Conservation (phyloP, 2,888 invertebrate genomes). For the Aethes cnicana region DNA sequence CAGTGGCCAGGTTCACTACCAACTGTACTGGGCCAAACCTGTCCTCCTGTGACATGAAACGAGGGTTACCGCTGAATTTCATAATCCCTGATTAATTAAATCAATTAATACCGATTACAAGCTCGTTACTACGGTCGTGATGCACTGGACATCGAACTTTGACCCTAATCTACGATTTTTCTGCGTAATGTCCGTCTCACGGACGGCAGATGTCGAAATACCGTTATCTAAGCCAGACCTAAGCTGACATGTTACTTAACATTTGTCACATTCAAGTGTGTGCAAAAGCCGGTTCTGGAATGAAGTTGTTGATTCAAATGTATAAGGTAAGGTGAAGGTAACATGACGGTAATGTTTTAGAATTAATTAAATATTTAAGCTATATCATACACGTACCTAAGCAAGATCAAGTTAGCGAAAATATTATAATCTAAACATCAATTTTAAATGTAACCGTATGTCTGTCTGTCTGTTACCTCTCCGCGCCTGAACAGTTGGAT, state of each 20-base stretch:
- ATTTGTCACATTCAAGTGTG: slow-evolving; percentile 12
- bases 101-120: slow-evolving; percentile 10
- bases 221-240: slow-evolving; percentile 17
- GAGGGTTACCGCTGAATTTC: slow-evolving; percentile 8
- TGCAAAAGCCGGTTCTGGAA: not conserved
- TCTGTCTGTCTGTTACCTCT: too few relatives aligned
- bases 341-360: too few relatives aligned
- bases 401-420: too few relatives aligned
- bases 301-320: not conserved
- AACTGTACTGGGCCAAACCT: too few relatives aligned
- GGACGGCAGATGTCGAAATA: slow-evolving; percentile 36
- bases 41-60: too few relatives aligned
- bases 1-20: too few relatives aligned
- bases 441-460: too few relatives aligned
- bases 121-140: slow-evolving; percentile 42
- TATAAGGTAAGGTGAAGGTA: too few relatives aligned
- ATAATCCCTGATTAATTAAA: slow-evolving; percentile 26
- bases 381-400: too few relatives aligned
- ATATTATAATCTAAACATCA: too few relatives aligned
- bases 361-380: too few relatives aligned
- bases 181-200: slow-evolving; percentile 37
- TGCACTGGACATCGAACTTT: slow-evolving; percentile 50
- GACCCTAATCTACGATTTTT: slow-evolving; percentile 40
- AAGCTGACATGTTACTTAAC: slow-evolving; percentile 20
- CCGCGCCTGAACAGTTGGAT: too few relatives aligned